These are phyloP conservation scores for Andrena chrysosceles DNA, from an alignment of 2,888 invertebrate species.

Conservation along the genomic window DNA sequence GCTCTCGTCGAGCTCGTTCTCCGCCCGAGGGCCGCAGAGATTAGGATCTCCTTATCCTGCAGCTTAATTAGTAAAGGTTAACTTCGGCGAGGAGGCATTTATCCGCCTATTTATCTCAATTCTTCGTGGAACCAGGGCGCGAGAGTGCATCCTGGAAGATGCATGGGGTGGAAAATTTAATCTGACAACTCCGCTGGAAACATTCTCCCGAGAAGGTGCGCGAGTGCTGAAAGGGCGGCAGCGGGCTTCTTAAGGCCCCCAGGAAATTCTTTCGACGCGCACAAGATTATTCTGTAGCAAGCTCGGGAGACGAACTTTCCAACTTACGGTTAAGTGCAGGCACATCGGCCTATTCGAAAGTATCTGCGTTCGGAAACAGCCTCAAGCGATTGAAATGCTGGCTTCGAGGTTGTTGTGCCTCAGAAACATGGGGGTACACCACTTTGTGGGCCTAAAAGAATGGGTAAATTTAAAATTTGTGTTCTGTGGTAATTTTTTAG, in stretches of 20 bases:
- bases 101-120: slow-evolving; percentile 59
- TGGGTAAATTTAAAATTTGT: neutral
- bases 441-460: too few species aligned
- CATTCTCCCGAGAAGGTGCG: slow-evolving; percentile 28
- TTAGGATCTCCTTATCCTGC: slow-evolving; percentile 29
- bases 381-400: neutral
- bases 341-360: slow-evolving; percentile 7
- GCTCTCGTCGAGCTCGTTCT: neutral
- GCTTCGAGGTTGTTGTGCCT: too few species aligned
- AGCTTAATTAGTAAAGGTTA: slow-evolving; percentile 45
- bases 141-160: slow-evolving; percentile 40
- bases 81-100: slow-evolving; percentile 28
- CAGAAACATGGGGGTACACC: too few species aligned
- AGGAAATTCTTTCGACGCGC: slow-evolving; percentile 51
- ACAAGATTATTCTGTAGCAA: slow-evolving; percentile 37
- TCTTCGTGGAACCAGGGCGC: slow-evolving; percentile 18
- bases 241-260: slow-evolving; percentile 17
- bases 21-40: neutral
- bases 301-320: slow-evolving; percentile 24
- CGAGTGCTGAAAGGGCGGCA: slow-evolving; percentile 14
- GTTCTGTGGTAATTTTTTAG: too few species aligned
- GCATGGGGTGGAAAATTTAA: slow-evolving; percentile 57
- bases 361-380: slow-evolving; percentile 10
- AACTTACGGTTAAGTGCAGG: slow-evolving; percentile 30
- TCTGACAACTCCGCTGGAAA: slow-evolving; percentile 54